These are phyloP conservation scores for Agrochola litura DNA, from an alignment of 2,888 invertebrate genomes.

Conservation along the genomic window DNA sequence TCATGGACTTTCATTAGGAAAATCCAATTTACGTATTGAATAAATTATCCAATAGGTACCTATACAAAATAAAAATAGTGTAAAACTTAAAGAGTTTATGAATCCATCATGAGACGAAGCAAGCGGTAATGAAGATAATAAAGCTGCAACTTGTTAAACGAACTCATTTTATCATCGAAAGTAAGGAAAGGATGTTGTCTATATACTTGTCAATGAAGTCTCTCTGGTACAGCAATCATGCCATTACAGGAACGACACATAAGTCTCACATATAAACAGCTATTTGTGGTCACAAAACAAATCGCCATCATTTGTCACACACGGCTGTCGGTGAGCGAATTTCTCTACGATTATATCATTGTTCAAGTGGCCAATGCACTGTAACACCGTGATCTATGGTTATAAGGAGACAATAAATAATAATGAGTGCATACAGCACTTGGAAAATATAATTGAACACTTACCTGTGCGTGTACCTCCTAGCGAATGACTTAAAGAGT, in stretches of 20 bases:
- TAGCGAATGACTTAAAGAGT: not conserved
- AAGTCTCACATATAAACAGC: constrained; percentile 62
- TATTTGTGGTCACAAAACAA: constrained; percentile 75
- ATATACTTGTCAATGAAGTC: constrained; percentile 25
- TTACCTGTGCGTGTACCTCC: not conserved
- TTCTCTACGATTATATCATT: constrained; percentile 72
- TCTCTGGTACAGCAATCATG: constrained; percentile 59
- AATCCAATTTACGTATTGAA: not conserved
- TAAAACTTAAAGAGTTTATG: not conserved
- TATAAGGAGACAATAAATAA: constrained; percentile 1
- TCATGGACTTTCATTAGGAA: not conserved
- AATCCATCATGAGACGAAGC: not conserved
- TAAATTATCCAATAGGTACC: not conserved
- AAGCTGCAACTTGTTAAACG: not conserved
- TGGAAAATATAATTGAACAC: not conserved
- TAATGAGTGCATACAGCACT: not conserved
- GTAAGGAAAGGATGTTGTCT: constrained; percentile 48
- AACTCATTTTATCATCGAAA: constrained; percentile 34
- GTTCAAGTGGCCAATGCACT: constrained; percentile 47
- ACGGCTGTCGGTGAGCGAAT: constrained; percentile 72
- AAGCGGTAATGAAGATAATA: not conserved
- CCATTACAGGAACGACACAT: constrained; percentile 65
- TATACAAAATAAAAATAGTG: not conserved
- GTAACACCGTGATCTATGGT: constrained; percentile 17
- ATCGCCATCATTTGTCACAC: constrained; percentile 78